Evolutionary conservation across 2,797 vertebrate genomes (phyloP).

Genomic region (Hippopotamyrus pictus): DNA sequence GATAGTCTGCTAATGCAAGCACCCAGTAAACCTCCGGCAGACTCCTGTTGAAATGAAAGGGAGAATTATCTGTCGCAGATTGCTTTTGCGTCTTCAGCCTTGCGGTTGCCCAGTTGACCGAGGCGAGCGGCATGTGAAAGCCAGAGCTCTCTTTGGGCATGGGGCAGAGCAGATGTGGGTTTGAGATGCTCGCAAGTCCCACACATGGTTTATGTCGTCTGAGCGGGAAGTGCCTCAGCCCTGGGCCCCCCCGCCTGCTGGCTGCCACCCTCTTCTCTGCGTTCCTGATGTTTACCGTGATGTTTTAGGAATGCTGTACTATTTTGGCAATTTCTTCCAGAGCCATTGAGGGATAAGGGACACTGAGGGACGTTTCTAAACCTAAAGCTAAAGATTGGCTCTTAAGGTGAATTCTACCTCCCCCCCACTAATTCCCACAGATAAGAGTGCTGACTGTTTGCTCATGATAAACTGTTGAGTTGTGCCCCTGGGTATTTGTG

Average conservation of each 20-base stretch:
- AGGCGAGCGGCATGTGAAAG: not conserved
- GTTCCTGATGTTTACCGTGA: not conserved
- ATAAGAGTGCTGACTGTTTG: not conserved
- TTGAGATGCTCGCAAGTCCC: not conserved
- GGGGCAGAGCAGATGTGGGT: not conserved
- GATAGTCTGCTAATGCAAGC: slow-evolving; percentile 49
- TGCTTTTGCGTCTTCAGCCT: slow-evolving; percentile 11
- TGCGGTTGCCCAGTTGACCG: not conserved
- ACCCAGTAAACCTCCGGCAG: slow-evolving; percentile 57
- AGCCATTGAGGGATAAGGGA: not conserved
- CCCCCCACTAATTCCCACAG: slow-evolving; percentile 21
- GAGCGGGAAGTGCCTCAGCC: not conserved
- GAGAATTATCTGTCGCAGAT: slow-evolving; percentile 41
- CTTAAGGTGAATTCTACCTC: not conserved
- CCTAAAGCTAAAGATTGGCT: not conserved
- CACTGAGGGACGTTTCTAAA: not conserved
- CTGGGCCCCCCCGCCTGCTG: not conserved
- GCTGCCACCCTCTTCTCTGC: not conserved
- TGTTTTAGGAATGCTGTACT: not conserved
- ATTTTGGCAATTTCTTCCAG: not conserved
- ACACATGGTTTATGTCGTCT: not conserved
- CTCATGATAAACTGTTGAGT: slow-evolving; percentile 4
- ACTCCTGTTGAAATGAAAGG: slow-evolving; percentile 46
- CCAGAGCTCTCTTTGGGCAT: not conserved
- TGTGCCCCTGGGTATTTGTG: not conserved